Conservation (phyloP, 1,140 invertebrate genomes). For the Oryctes rhinoceros region DNA sequence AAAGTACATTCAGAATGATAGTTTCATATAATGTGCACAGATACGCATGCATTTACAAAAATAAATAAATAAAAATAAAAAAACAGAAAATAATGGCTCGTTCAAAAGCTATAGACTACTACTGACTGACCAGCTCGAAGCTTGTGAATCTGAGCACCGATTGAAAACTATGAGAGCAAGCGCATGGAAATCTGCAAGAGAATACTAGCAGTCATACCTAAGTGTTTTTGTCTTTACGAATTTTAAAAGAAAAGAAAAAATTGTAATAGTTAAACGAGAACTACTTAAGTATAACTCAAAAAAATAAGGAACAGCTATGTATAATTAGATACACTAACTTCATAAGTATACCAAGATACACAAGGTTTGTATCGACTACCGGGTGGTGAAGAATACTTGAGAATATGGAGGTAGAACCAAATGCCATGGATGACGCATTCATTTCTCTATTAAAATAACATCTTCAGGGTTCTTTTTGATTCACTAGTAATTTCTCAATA, state of each 20-base stretch:
- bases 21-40: background rate
- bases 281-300: slow-evolving; percentile 32
- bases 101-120: slow-evolving; percentile 10
- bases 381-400: no score
- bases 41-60: background rate
- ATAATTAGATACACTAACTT: background rate
- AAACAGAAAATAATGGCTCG: background rate
- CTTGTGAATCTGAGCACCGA: slow-evolving; percentile 61
- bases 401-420: no score
- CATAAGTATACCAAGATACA: no score
- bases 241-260: slow-evolving; percentile 43
- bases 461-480: no score
- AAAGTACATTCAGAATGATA: background rate
- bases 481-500: no score
- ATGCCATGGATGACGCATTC: no score
- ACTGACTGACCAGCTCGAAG: slow-evolving; percentile 65
- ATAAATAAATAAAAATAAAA: background rate
- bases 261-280: background rate
- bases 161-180: slow-evolving; percentile 75
- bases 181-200: slow-evolving; percentile 77
- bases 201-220: slow-evolving; percentile 54
- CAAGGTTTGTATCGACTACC: no score
- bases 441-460: no score
- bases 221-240: background rate
- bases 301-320: background rate